Base-by-base conservation (phyloP, 1,140 invertebrate species). In the Drosophila jambulina region DNA sequence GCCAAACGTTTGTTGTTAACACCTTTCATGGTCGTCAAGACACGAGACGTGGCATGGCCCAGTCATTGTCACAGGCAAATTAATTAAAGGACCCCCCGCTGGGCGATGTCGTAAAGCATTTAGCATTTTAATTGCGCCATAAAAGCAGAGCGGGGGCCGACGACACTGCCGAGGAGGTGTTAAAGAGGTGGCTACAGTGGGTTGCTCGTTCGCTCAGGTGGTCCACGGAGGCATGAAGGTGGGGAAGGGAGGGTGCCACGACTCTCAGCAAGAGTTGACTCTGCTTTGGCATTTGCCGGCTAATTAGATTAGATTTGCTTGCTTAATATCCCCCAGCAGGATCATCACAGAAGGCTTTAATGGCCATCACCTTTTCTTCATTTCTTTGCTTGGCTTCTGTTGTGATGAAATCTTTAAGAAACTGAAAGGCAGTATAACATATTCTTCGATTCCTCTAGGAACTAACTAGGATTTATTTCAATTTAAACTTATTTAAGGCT, bases 101-200 rank as follows among this genome's bases (percentile, higher is more conserved):
- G 69, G 80, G 65, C 77, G 23, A 58, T 80, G 68, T 83, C 84
- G 72, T 87, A 83, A 87, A 87, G 72, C 84, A 87, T 87, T 87
- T 88, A 87, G 72, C 84, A 83, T 87, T 88, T 87, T 88, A 87
- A 87, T 87, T 88, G 84, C 77, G 68, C 78, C 84, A 83, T 87
- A 87, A 88, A 88, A 56, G 65, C 61, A 42, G 54, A 49, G 36
- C 65, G 58, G 54, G 62, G 56, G 59, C 43, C 49, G 49, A 51
- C 23, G 15, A 67, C 40, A 57, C 15, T n/a, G 54, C 7, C 25
- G 15, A 10, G 15, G n/a, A 45, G 34, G 57, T 42, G 49, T 57
- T 78, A 74, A 46, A 21, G 48, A 48, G 54, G 40, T 63, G 49
- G 12, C 46, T 45, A 23, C 6, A 40, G 29, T 36, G 27, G 40